Evolutionary conservation across 2,113 vertebrate species (phyloP), one percentile per base, ranked within the genome.

Genomic region (Circaetus gallicus): DNA sequence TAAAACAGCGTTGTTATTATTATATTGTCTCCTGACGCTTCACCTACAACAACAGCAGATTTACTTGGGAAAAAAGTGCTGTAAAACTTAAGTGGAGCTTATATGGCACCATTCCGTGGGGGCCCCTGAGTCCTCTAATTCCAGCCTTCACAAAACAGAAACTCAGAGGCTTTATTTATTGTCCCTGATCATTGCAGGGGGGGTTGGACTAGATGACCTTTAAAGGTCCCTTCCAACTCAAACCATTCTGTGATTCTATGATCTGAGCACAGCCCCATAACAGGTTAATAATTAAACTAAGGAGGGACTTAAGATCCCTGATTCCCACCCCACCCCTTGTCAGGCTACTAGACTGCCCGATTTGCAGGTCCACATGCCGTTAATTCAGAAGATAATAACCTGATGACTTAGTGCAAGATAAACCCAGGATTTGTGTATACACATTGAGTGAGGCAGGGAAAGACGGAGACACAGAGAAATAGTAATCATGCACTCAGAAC

Each of bases 401-500:
- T 95, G 63, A 73, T 82, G 95, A 91, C 72, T 90, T 65, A 72
- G 76, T 82, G 74, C 58, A 82, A 95, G 92, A 94, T 90, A 93
- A 93, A 91, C 91, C 69, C 86, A 77, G 66, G 58, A 66, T 85
- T 90, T 94, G 43, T 95, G 50, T 93, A 82, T 87, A 92, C 38
- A 92, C 84, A 97, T 52, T 65, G 78, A 93, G 90, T 91, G 90
- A 96, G 84, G 93, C 61, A 95, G 93, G 83, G 82, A 93, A 91
- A 45, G 66, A 90, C 53, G 80, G 86, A 94, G 76, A 93, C 95
- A 96, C 82, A 94, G 83, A 92, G 72, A 96, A 94, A 95, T 94
- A 94, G 82, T 63, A 94, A 90, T 94, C 94, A 96, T 96, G 96
- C 95, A 96, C 90, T 94, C 74, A 93, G 82, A 96, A 96, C 82